Base-by-base conservation (phyloP, 2,888 invertebrate genomes). In the Synergus itoensis region DNA sequence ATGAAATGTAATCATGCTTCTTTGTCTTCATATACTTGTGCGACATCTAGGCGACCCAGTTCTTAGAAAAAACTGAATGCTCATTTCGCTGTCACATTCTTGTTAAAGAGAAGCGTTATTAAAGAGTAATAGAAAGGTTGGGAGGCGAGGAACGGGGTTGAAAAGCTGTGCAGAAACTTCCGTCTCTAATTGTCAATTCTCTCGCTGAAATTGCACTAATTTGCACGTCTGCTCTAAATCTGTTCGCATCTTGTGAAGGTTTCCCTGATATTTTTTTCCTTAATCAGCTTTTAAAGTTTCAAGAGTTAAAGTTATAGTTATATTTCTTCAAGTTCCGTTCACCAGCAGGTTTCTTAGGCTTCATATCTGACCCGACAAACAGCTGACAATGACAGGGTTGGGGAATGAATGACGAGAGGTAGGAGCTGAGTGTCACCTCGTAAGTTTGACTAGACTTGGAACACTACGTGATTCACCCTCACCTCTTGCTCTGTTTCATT, bases 101-200 rank as follows among this genome's bases (percentile, higher is more conserved):
- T 48, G 28, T 14, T 45, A 48, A 65, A 65, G 41, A 18, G 69
- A 69, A 69, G 69, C 69, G 45, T 69, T 69, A 69, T 69, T 69
- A 69, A 18, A 69, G 45, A 69, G 69, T 11, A 14, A 28, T 45
- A 48, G 69, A 69, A 48, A 69, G 45, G 45, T 48, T 69, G 18
- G 12, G 48, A 28, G 48, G 28, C 14, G 28, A 9, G 48, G 12
- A 12, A 28, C 8, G 8, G 69, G 14, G 21, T 8, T 18, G 4
- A 28, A 69, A 69, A 12, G 69, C 21, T 48, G 28, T 45, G 21
- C 45, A 69, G 48, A 69, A 28, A 69, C 48, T 69, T 48, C 69
- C 48, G 45, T 69, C 69, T 69, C 48, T 69, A 69, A 69, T 69
- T 69, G 69, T 48, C 69, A 69, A 69, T 69, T 69, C 48, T 69